Percentiles rank a stretch among this genome's conserved stretches.
Evolutionary conservation across 2,113 vertebrate species (phyloP).

Genomic region (Nerophis lumbriciformis): DNA sequence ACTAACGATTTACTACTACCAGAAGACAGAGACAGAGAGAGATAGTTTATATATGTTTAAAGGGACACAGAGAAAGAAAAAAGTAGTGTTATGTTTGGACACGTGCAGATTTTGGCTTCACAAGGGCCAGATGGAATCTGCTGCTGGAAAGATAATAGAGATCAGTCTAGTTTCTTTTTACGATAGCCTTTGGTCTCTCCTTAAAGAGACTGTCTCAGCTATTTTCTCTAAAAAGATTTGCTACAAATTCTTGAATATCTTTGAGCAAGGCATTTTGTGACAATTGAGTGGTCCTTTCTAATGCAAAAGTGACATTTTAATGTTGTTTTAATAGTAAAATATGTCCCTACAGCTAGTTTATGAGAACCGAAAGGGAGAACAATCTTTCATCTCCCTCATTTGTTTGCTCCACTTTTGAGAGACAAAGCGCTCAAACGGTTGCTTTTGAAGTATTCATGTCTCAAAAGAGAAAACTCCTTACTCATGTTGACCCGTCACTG

Average conservation of each 20-base stretch:
- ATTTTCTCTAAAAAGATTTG: slow-evolving; percentile 86
- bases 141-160: slow-evolving; percentile 89
- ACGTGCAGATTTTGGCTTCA: slow-evolving; percentile 73
- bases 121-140: slow-evolving; percentile 82
- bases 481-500: too few relatives aligned
- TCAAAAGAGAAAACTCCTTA: too few relatives aligned
- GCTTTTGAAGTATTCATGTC: too few relatives aligned
- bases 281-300: background rate
- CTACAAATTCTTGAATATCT: slow-evolving; percentile 82
- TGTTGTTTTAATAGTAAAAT: too few relatives aligned
- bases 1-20: slow-evolving; percentile 83
- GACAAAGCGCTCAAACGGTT: too few relatives aligned
- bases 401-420: too few relatives aligned
- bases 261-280: slow-evolving; percentile 77
- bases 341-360: too few relatives aligned
- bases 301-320: too few relatives aligned
- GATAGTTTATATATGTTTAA: slow-evolving; percentile 7
- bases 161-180: slow-evolving; percentile 86
- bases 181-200: slow-evolving; percentile 82
- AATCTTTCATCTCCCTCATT: too few relatives aligned
- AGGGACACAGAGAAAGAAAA: slow-evolving; percentile 11
- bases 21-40: slow-evolving; percentile 25
- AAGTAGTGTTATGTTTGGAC: slow-evolving; percentile 78
- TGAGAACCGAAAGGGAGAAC: too few relatives aligned
- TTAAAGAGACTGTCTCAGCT: slow-evolving; percentile 93